phyloP scores from a whole-genome alignment of 2,113 vertebrate species.

The Eptatretus burgeri region DNA sequence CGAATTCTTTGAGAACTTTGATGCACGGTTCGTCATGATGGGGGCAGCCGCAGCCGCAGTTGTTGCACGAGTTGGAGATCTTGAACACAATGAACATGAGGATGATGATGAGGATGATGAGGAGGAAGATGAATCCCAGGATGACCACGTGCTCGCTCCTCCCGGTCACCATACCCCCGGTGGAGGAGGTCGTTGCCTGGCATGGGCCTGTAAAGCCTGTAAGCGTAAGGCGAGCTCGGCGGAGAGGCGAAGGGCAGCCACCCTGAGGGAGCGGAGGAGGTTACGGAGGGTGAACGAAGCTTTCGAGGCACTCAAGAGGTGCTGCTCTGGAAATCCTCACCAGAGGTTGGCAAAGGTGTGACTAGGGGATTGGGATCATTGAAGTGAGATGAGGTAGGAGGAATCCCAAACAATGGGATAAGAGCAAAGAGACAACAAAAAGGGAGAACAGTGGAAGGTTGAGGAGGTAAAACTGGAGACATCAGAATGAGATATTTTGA shows the following conservation, averaged over 20 bases:
- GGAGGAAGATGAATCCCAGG: neutral
- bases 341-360: conserved; percentile 78
- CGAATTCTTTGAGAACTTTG: too few species aligned
- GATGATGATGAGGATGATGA: neutral
- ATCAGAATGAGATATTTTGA: too few species aligned
- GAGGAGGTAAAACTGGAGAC: too few species aligned
- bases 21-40: too few species aligned
- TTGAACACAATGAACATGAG: too few species aligned
- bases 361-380: too few species aligned
- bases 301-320: conserved; percentile 79
- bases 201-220: conserved; percentile 84
- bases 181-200: conserved; percentile 68
- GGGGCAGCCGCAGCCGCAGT: too few species aligned
- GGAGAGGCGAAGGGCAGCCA: conserved; percentile 63
- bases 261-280: conserved; percentile 57
- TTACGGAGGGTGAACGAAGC: conserved; percentile 96
- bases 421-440: too few species aligned
- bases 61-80: too few species aligned
- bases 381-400: too few species aligned
- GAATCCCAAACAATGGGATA: too few species aligned
- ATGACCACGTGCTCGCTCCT: neutral
- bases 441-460: too few species aligned
- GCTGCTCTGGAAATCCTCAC: conserved; percentile 85
- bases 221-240: conserved; percentile 73
- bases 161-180: conserved; percentile 16